Evolutionary conservation across 2,888 invertebrate genomes (phyloP), one percentile per base, ranked within the genome.

Genomic region (Imbricaverruca yamaguchii): DNA sequence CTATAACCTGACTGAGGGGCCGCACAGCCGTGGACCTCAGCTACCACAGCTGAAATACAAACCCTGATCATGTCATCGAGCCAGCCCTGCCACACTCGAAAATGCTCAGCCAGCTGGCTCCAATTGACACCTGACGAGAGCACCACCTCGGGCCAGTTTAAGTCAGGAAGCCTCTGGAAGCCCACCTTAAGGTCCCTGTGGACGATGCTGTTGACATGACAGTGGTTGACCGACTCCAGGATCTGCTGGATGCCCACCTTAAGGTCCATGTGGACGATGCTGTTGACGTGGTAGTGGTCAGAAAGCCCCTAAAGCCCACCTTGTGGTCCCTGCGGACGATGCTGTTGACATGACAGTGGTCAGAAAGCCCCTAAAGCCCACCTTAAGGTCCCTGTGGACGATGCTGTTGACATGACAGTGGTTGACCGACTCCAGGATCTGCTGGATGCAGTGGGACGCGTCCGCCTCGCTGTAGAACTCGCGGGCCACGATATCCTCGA

Each of bases 391-490:
- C 89, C 98, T 94, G 91, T 99, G 99, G 87, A 99, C 98, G 87
- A 99, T 96, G 87, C 95, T 96, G 90, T 98, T 97, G 88, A 94
- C 93, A 89, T 99, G 99, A 91, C 99, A 99, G 90, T 99, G 98
- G 90, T 98, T 96, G 85, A 99, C 98, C 87, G 97, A 97, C 91
- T 99, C 99, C 89, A 99, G 91, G 89, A 99, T 99, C 92, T 99
- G 99, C 91, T 99, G 98, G 89, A 99, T 99, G 91, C 99, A 99
- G 89, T 99, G 98, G 88, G 98, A 98, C 85, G 99, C 99, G 90
- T 99, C 99, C 83, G 98, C 98, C 92, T 99, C 99, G 89, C 97
- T 98, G 91, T 99, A 99, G 91, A 98, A 99, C 91, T 99, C 99
- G 86, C 99, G 92, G 84, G 99, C 99, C 87, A 99, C 99, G 87